Evolutionary conservation across 1,140 invertebrate species (phyloP), one percentile per base, ranked within the genome.

Genomic region (Chironomus tepperi): DNA sequence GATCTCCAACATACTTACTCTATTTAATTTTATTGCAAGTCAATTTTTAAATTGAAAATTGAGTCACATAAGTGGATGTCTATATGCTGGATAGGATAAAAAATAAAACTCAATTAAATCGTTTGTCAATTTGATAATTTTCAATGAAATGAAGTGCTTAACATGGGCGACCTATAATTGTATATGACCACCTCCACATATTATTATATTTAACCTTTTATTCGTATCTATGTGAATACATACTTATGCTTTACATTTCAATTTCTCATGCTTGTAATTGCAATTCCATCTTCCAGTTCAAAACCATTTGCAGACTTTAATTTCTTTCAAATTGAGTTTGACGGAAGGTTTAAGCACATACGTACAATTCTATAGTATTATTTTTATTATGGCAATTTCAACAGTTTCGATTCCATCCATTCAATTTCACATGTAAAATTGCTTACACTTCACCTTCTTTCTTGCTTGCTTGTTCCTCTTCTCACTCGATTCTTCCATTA

Each of bases 121-220:
- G 47, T 57, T 57, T 57, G 47, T 57, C 47, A 57, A 57, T 57
- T 57, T 57, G 47, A 57, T 57, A 57, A 57, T 57, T 57, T 34
- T 15, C 47, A 57, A 57, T 57, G 47, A 57, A 57, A 57, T 57
- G 47, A 57, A 57, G 47, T 57, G 47, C 47, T 57, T 57, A 57
- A 57, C 47, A 57, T 57, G n/a, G 12, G 12, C 47, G 47, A 57
- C 47, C 47, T 57, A 57, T 57, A 57, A 57, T 57, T 57, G 47
- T n/a, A 57, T 15, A n/a, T 57, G 47, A n/a, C 47, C 47, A 57
- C 47, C 47, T 57, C 47, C 47, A 12, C 47, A 57, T 47, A 47
- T 57, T 57, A 15, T n/a, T 57, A n/a, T 57, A 5, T 57, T n/a
- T 57, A n/a, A 57, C n/a, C n/a, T 57, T 15, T 57, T 57, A 57